Conservation (phyloP, 1,140 invertebrate genomes). For the Neocloeon triangulifer region DNA sequence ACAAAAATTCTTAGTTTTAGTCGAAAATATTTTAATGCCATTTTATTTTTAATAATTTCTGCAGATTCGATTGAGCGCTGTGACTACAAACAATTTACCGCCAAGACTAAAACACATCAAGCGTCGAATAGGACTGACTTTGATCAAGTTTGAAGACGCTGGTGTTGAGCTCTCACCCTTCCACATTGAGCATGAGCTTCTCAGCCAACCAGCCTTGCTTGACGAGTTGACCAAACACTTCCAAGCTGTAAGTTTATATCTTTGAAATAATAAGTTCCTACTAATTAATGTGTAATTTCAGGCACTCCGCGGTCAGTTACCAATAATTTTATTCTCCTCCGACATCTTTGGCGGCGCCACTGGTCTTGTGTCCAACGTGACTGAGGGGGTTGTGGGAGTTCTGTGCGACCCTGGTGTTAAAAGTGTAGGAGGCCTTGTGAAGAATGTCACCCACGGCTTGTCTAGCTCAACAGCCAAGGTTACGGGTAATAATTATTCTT, state of each 20-base stretch:
- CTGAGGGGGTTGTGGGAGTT: slow-evolving; percentile 80
- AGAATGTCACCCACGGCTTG: slow-evolving; percentile 91
- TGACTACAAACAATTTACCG: slow-evolving; percentile 59
- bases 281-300: slow-evolving; percentile 16
- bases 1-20: too few relatives aligned
- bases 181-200: slow-evolving; percentile 63
- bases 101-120: slow-evolving; percentile 57
- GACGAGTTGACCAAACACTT: slow-evolving; percentile 59
- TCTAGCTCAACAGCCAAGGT: slow-evolving; percentile 95
- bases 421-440: slow-evolving; percentile 66
- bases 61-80: slow-evolving; percentile 59
- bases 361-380: slow-evolving; percentile 85
- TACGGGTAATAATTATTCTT: slow-evolving; percentile 20
- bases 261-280: not conserved
- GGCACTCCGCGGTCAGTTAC: slow-evolving; percentile 87
- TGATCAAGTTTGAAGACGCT: slow-evolving; percentile 94
- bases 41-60: slow-evolving; percentile 9
- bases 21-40: not conserved
- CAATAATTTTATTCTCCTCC: slow-evolving; percentile 82
- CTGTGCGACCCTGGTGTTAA: slow-evolving; percentile 76
- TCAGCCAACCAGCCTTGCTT: slow-evolving; percentile 59
- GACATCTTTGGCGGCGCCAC: slow-evolving; percentile 95
- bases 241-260: slow-evolving; percentile 33
- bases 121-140: slow-evolving; percentile 57
- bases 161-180: slow-evolving; percentile 77